Conservation (phyloP, 2,113 vertebrate species). For the Pedetes capensis region DNA sequence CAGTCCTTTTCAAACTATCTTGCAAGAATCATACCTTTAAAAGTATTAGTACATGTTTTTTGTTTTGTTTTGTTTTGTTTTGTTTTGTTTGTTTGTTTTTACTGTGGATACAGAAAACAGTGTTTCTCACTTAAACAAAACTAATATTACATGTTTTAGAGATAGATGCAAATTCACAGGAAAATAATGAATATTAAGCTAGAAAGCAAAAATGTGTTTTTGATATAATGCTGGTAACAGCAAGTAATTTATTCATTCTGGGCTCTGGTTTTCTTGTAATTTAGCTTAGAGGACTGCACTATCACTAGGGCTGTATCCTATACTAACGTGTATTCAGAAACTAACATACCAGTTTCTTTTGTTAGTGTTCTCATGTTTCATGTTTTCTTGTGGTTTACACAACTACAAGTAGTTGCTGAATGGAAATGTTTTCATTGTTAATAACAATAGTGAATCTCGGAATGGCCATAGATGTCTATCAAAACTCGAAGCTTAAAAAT, state of each 20-base stretch:
- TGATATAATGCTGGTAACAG: background rate
- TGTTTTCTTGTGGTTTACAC: background rate
- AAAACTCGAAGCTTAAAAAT: background rate
- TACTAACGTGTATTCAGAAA: background rate
- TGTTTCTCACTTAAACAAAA: background rate
- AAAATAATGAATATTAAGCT: background rate
- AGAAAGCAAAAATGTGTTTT: background rate
- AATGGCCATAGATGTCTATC: background rate
- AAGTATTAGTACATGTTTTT: background rate
- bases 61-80: too few species aligned
- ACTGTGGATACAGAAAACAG: background rate
- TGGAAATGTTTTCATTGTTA: background rate
- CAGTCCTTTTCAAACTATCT: background rate
- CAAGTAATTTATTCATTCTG: background rate
- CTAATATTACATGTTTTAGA: background rate
- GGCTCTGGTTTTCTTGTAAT: background rate
- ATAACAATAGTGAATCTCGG: background rate
- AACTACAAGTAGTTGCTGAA: background rate
- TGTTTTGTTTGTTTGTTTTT: too few species aligned
- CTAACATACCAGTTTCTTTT: background rate
- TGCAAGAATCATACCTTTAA: background rate
- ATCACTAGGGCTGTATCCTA: background rate
- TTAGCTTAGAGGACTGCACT: background rate
- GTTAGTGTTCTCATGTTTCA: background rate
- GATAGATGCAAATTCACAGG: background rate